Percentiles rank a stretch among this genome's conserved stretches.
Conservation (phyloP, 2,888 invertebrate species). For the Hipparchia semele region DNA sequence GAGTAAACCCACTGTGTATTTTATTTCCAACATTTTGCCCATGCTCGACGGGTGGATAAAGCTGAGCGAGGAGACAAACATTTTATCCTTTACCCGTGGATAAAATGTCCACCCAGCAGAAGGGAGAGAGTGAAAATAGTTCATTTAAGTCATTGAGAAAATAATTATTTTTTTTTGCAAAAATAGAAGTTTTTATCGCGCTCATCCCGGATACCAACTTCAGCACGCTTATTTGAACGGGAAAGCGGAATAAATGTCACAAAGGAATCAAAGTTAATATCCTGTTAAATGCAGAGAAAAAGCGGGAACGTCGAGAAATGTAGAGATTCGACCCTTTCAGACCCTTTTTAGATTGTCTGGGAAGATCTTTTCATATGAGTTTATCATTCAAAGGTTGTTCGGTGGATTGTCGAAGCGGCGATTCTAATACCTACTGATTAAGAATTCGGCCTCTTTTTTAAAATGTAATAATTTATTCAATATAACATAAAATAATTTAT, state of each 20-base stretch:
- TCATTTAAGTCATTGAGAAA: too few relatives aligned
- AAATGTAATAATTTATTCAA: too few relatives aligned
- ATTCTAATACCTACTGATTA: too few relatives aligned
- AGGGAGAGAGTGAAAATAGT: too few relatives aligned
- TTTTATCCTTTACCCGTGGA: too few relatives aligned
- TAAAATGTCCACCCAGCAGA: too few relatives aligned
- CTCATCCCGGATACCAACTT: neutral
- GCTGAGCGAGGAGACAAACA: too few relatives aligned
- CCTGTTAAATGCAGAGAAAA: neutral
- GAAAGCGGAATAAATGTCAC: neutral
- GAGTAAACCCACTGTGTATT: too few relatives aligned
- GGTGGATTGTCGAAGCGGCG: neutral
- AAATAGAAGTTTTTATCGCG: neutral
- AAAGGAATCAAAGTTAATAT: slow-evolving; percentile 8
- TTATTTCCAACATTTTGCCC: too few relatives aligned
- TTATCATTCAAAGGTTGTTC: neutral
- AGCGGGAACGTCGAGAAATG: neutral
- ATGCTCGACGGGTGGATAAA: too few relatives aligned
- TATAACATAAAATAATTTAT: too few relatives aligned
- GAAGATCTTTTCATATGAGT: neutral
- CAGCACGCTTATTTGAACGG: neutral
- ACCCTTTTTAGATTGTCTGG: slow-evolving; percentile 4
- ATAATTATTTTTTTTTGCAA: neutral
- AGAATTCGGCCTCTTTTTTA: too few relatives aligned
- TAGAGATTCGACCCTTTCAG: neutral